These are phyloP conservation scores for Oasisia sp. DNA, from an alignment of 2,888 invertebrate species.

Conservation along the genomic window DNA sequence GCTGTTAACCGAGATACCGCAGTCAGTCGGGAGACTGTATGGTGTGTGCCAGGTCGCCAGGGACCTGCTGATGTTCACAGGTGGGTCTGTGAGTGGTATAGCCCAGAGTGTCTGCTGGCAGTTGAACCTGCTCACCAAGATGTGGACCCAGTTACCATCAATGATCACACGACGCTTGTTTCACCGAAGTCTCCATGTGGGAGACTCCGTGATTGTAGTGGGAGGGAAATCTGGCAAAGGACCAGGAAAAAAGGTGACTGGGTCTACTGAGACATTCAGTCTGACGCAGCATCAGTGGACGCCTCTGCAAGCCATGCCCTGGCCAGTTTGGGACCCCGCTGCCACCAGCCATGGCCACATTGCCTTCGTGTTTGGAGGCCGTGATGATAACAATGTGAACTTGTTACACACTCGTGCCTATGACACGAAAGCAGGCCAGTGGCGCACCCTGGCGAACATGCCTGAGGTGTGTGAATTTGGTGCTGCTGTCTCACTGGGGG, in stretches of 20 bases:
- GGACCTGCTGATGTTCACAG: neutral
- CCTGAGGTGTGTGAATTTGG: conserved; percentile 35
- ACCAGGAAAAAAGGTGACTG: neutral
- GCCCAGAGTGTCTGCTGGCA: conserved; percentile 37
- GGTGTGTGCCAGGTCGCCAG: neutral
- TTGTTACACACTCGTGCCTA: conserved; percentile 28
- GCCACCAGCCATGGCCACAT: conserved; percentile 29
- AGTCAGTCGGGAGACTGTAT: neutral
- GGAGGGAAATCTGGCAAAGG: conserved; percentile 36
- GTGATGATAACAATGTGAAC: conserved; percentile 27
- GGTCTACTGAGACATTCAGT: conserved; percentile 29
- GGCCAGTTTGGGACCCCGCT: conserved; percentile 31
- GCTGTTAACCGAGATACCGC: neutral
- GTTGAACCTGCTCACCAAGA: conserved; percentile 34
- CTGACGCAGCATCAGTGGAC: neutral
- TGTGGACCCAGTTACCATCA: conserved; percentile 33
- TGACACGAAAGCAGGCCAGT: conserved; percentile 34
- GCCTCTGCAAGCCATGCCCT: conserved; percentile 24
- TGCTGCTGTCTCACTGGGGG: conserved; percentile 30
- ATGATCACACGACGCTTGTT: conserved; percentile 30
- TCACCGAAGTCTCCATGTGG: conserved; percentile 31
- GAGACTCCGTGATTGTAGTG: conserved; percentile 32
- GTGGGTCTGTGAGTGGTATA: neutral
- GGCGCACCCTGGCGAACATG: conserved; percentile 33
- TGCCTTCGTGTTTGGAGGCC: conserved; percentile 37